Conservation (phyloP, 2,888 invertebrate species). For the Chesias legatella region DNA sequence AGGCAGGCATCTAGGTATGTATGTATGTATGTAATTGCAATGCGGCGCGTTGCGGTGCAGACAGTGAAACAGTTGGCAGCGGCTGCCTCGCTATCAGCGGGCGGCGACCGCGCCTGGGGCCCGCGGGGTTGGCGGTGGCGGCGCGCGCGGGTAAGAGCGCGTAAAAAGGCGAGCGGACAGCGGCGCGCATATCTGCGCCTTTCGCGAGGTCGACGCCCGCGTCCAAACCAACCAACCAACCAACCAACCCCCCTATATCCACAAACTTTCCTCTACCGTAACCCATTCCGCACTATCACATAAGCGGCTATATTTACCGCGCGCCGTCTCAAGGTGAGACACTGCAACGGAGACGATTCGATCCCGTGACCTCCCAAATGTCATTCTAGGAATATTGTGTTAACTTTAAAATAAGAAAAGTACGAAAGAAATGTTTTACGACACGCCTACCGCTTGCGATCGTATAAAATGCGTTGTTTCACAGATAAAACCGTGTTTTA, state of each 20-base stretch:
- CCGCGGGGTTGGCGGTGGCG: slow-evolving; percentile 72
- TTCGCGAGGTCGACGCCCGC: slow-evolving; percentile 76
- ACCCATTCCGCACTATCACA: slow-evolving; percentile 34
- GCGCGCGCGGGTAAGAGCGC: slow-evolving; percentile 67
- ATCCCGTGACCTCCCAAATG: slow-evolving; percentile 31
- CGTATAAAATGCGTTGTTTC: slow-evolving; percentile 46
- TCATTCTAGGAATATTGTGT: slow-evolving; percentile 52
- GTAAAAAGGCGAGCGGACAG: slow-evolving; percentile 75
- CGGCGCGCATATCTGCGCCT: slow-evolving; percentile 68
- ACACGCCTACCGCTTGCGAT: slow-evolving; percentile 56
- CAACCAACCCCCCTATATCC: slow-evolving; percentile 46
- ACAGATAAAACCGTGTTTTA: slow-evolving; percentile 60
- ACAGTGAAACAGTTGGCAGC: slow-evolving; percentile 67
- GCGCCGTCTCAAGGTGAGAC: slow-evolving; percentile 46
- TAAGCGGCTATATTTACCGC: slow-evolving; percentile 45
- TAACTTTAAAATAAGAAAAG: slow-evolving; percentile 54
- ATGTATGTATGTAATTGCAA: slow-evolving; percentile 8
- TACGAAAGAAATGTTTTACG: slow-evolving; percentile 58
- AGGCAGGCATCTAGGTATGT: slow-evolving; percentile 14
- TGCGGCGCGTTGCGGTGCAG: slow-evolving; percentile 60
- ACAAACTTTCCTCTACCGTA: slow-evolving; percentile 36
- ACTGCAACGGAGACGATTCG: slow-evolving; percentile 18
- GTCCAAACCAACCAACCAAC: slow-evolving; percentile 43
- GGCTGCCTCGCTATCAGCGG: slow-evolving; percentile 75
- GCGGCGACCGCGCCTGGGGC: slow-evolving; percentile 77